Base-by-base conservation (phyloP, 2,888 invertebrate genomes). In the Cryptocephalus primarius region DNA sequence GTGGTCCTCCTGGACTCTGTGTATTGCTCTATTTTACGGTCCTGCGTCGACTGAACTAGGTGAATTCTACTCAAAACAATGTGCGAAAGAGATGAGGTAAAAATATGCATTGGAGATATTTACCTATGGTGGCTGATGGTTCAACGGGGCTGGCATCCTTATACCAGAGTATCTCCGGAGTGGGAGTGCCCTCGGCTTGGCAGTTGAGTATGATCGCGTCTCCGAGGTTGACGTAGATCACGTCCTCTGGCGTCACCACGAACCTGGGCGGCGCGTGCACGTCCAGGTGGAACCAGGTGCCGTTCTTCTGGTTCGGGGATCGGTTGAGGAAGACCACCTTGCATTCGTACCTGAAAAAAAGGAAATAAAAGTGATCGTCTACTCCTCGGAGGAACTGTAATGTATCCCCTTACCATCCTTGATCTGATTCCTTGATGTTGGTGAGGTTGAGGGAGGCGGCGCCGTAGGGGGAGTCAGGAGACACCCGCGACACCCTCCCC, bases 221-320 rank as follows among this genome's bases (percentile, higher is more conserved):
- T 64, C 94, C 94, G 75, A 92, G 80, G 78, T 91, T 93, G 74
- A 93, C 93, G 79, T 93, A 93, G 74, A 92, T 89, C 75, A 92
- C 87, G 75, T 92, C 90, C 74, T 91, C 92, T 67, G 93, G 92
- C 68, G 91, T 92, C 75, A 89, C 87, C 75, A 88, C 88, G 78
- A 93, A 93, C 52, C 89, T 84, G 63, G 94, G 94, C 69, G 92
- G 91, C 70, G 93, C 93, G 77, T 94, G 92, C 69, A 96, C 94
- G 76, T 93, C 92, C 72, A 96, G 81, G 74, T 95, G 93, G 76
- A 95, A 93, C 94, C 94, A 95, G 65, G 94, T 93, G 68, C 95
- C 94, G 75, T 89, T 91, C 74, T 89, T 90, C 77, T 86, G 83
- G 71, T 85, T 85, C 60, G 91, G 90, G 63, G 88, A 87, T 63